Conservation (phyloP, 2,797 vertebrate genomes). For the Sebastes reedi region DNA sequence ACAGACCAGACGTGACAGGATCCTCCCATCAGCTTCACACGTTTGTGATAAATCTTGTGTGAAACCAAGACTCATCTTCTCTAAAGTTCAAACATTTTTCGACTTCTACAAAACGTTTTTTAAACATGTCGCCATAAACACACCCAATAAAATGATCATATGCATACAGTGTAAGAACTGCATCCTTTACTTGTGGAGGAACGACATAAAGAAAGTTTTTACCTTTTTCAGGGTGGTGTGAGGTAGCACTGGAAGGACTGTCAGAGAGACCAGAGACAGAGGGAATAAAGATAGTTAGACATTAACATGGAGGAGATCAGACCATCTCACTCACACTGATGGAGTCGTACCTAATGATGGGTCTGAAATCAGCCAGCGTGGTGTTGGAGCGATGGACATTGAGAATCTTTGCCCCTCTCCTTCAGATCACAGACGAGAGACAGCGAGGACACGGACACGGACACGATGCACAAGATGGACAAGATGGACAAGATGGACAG, state of each 20-base stretch:
- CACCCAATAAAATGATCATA: too few relatives aligned
- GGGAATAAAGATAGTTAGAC: neutral
- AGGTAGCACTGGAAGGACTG: conserved; percentile 55
- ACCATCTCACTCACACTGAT: neutral
- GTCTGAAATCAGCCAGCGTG: conserved; percentile 65
- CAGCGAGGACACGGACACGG: conserved; percentile 28
- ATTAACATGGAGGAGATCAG: neutral
- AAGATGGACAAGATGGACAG: neutral
- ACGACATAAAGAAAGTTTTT: conserved; percentile 4
- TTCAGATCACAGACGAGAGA: conserved; percentile 39
- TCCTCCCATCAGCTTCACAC: too few relatives aligned
- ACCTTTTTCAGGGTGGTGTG: conserved; percentile 68
- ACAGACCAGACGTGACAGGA: too few relatives aligned
- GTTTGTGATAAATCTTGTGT: too few relatives aligned
- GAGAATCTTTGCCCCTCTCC: conserved; percentile 75
- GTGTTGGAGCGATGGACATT: conserved; percentile 71
- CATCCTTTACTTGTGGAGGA: neutral
- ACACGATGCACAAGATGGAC: neutral
- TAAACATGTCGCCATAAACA: too few relatives aligned
- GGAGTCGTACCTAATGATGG: conserved; percentile 54
- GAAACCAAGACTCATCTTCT: too few relatives aligned
- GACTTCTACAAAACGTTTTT: too few relatives aligned
- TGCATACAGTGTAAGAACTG: too few relatives aligned
- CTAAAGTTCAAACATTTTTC: too few relatives aligned
- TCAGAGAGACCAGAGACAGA: conserved; percentile 1